These are phyloP conservation scores for Mythimna albipuncta DNA, from an alignment of 2,888 invertebrate genomes.

Conservation along the genomic window DNA sequence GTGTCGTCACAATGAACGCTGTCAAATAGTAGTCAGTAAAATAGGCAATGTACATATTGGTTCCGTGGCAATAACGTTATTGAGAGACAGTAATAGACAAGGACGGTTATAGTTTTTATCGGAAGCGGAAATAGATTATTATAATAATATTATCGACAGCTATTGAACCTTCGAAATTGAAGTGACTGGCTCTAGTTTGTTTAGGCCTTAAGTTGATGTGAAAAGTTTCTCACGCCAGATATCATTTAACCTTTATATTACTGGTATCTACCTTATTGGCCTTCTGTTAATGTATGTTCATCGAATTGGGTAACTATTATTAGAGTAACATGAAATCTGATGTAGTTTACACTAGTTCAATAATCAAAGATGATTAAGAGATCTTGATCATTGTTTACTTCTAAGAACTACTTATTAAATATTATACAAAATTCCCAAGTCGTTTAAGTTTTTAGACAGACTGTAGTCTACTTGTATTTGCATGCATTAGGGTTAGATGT, in stretches of 20 bases:
- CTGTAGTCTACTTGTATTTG: no score
- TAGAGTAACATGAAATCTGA: no score
- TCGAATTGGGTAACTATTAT: no score
- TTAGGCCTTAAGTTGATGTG: slow-evolving; percentile 10
- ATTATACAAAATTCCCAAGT: no score
- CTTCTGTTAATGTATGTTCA: background rate
- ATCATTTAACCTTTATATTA: background rate
- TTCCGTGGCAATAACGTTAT: background rate
- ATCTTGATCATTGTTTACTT: no score
- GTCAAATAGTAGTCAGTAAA: no score
- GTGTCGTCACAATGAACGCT: no score
- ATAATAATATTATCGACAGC: background rate
- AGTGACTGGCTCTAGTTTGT: slow-evolving; percentile 19
- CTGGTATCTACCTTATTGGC: background rate
- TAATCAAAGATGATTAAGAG: no score
- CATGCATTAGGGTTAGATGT: no score
- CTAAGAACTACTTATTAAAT: no score
- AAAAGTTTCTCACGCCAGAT: background rate
- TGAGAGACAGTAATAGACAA: background rate
- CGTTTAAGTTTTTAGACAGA: no score
- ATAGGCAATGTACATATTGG: background rate
- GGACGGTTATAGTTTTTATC: slow-evolving; percentile 12
- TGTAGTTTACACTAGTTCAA: no score
- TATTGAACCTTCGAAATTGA: slow-evolving; percentile 10
- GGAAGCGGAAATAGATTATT: slow-evolving; percentile 41